phyloP scores from a whole-genome alignment of 2,113 vertebrate species.

The Lagopus leucura region DNA sequence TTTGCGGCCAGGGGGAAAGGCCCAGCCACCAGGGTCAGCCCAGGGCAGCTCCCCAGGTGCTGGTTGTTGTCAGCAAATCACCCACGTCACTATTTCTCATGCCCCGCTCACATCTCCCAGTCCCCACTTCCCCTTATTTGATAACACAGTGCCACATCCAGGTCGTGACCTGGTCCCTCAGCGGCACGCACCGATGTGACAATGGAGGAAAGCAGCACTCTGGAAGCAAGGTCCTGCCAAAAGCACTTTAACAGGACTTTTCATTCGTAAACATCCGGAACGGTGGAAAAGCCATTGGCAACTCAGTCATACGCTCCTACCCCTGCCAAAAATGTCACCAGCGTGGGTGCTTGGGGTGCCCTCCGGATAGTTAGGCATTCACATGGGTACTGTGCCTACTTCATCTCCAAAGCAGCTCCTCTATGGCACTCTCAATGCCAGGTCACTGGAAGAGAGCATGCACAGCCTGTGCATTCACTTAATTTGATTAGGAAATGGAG shows the following conservation, averaged over 20 bases:
- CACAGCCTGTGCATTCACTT: conserved; percentile 51
- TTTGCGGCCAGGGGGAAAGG: not conserved
- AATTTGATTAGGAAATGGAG: conserved; percentile 72
- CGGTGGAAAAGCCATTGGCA: conserved; percentile 25
- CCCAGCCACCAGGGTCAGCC: not conserved
- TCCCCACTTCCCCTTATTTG: not conserved
- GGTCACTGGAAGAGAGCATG: conserved; percentile 26
- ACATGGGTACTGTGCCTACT: not conserved
- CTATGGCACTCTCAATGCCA: conserved; percentile 27
- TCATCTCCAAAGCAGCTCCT: conserved; percentile 30
- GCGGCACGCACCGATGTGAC: conserved; percentile 14
- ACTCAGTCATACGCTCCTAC: not conserved
- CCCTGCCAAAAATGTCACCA: conserved; percentile 48
- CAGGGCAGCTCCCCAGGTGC: conserved; percentile 2
- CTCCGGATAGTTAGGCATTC: conserved; percentile 53
- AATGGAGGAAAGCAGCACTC: conserved; percentile 10
- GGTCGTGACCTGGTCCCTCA: conserved; percentile 2
- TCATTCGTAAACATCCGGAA: conserved; percentile 19
- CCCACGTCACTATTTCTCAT: not conserved
- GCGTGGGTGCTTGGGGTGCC: not conserved
- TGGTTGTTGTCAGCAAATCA: not conserved
- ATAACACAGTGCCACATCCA: conserved; percentile 29
- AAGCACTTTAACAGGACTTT: conserved; percentile 12
- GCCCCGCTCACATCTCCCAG: not conserved
- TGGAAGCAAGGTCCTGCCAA: conserved; percentile 47